phyloP scores from a whole-genome alignment of 2,888 invertebrate species.

The Danaus chrysippus region DNA sequence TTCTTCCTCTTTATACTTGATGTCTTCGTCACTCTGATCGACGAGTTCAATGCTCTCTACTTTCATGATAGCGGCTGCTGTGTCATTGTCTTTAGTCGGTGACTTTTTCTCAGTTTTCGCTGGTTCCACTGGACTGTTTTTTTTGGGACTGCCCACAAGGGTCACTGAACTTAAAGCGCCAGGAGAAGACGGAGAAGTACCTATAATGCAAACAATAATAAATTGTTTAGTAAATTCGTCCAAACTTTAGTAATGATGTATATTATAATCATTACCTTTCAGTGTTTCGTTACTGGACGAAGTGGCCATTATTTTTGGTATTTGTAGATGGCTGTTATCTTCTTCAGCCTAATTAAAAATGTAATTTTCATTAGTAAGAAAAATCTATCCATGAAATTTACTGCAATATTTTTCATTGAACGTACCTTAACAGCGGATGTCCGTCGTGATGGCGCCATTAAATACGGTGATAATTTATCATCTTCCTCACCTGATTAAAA shows the following conservation, averaged over 20 bases:
- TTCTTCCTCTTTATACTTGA: constrained; percentile 69
- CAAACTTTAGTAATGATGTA: background rate
- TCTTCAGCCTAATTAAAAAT: constrained; percentile 62
- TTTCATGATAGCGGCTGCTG: constrained; percentile 54
- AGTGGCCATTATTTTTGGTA: constrained; percentile 85
- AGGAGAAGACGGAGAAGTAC: constrained; percentile 82
- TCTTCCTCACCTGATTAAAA: constrained; percentile 62
- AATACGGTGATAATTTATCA: constrained; percentile 65
- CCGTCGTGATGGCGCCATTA: constrained; percentile 64
- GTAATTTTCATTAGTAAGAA: background rate
- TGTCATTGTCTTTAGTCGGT: constrained; percentile 55
- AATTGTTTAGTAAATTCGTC: background rate
- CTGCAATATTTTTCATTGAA: background rate
- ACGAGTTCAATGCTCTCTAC: constrained; percentile 71
- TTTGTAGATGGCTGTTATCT: constrained; percentile 82
- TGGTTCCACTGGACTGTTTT: constrained; percentile 54
- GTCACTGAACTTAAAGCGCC: constrained; percentile 87
- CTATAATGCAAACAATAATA: constrained; percentile 37
- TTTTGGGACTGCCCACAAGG: constrained; percentile 80
- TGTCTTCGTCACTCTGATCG: constrained; percentile 69
- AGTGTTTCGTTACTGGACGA: constrained; percentile 89
- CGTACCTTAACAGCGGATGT: constrained; percentile 64
- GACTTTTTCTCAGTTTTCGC: constrained; percentile 45
- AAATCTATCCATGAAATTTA: background rate
- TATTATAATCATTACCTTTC: constrained; percentile 76